A percentile compares a stretch with the other conserved stretches of the same genome.
Conservation (phyloP, 2,797 vertebrate species). For the Dicrostonyx torquatus region DNA sequence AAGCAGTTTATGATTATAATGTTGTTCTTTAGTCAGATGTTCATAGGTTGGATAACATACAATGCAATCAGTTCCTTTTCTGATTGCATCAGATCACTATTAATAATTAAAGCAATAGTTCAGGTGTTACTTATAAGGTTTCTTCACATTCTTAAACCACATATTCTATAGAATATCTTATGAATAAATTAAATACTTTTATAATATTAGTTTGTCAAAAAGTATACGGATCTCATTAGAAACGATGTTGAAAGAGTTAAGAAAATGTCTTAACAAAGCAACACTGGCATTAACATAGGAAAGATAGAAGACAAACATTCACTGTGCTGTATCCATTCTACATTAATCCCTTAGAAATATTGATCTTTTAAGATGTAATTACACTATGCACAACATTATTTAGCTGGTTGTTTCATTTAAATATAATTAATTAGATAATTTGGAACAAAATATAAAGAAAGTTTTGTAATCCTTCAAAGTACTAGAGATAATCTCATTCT, state of each 20-base stretch:
- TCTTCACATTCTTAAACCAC: neutral
- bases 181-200: neutral
- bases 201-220: neutral
- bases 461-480: neutral
- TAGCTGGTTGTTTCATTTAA: neutral
- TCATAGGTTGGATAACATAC: neutral
- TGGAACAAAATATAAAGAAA: neutral
- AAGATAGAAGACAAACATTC: neutral
- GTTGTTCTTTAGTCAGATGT: neutral
- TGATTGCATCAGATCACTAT: neutral
- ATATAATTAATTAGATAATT: neutral
- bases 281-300: neutral
- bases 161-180: neutral
- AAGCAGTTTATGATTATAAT: neutral
- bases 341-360: neutral
- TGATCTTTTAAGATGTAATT: neutral
- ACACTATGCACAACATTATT: neutral
- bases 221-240: neutral
- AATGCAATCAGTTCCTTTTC: neutral
- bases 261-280: neutral
- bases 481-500: neutral
- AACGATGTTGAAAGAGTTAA: neutral
- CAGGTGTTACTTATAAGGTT: neutral
- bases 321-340: accelerated
- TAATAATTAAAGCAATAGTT: neutral